A percentile compares a stretch with the other conserved stretches of the same genome.
Conservation (phyloP, 23 tunicate genomes). For the Diplosoma virens region DNA sequence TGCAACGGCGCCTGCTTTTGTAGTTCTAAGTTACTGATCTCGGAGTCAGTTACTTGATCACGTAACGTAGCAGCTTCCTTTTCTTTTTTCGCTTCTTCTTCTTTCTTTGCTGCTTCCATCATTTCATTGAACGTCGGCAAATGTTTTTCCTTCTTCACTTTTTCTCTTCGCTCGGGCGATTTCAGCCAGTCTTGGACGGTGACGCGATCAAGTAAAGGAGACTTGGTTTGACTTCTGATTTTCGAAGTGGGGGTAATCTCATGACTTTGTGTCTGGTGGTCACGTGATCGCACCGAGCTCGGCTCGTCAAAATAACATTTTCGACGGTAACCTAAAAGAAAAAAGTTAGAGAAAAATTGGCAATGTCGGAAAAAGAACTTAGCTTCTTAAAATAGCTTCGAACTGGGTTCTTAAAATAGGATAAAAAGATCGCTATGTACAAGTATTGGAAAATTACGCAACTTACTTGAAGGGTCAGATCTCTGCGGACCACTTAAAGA, state of each 20-base stretch:
- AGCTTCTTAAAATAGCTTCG: no score
- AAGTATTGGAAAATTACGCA: no score
- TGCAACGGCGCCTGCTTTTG: no score
- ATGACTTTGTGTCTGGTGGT: no score
- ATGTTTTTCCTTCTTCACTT: constrained; percentile 7
- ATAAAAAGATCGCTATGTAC: no score
- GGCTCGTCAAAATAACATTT: no score
- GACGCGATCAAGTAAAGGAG: constrained; percentile 23
- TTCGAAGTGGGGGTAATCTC: no score
- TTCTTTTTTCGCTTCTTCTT: constrained; percentile 1
- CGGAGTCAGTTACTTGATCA: neutral
- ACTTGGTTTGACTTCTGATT: neutral
- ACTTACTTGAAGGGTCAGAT: neutral
- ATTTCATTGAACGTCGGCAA: constrained; percentile 59
- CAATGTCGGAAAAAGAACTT: no score
- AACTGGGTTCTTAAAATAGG: no score
- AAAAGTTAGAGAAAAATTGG: no score
- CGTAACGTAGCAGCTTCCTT: neutral
- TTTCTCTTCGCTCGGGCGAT: constrained; percentile 33
- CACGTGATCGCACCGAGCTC: no score
- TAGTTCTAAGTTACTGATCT: neutral
- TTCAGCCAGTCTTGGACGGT: constrained; percentile 46
- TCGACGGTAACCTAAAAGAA: no score
- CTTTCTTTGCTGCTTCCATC: constrained; percentile 30
- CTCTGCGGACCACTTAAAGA: neutral